These are phyloP conservation scores for Megalops atlanticus DNA, from an alignment of 2,113 vertebrate genomes.

Conservation along the genomic window DNA sequence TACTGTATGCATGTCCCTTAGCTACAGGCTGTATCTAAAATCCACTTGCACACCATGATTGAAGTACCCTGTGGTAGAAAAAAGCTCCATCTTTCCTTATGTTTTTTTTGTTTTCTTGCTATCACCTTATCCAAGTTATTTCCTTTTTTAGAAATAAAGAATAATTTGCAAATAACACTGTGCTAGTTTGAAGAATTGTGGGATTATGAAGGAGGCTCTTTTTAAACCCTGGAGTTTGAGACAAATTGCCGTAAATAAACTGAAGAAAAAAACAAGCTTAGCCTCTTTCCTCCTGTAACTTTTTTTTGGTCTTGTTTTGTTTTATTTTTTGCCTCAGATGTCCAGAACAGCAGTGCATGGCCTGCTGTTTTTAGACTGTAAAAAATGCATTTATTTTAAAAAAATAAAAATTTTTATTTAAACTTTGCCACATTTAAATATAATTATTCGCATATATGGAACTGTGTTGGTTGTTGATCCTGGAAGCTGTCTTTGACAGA, in stretches of 20 bases:
- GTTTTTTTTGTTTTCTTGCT: constrained; percentile 32
- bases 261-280: constrained; percentile 50
- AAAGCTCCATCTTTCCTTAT: not conserved
- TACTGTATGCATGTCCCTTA: constrained; percentile 6
- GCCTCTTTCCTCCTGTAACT: constrained; percentile 45
- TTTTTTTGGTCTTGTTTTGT: no score
- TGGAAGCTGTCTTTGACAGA: not conserved
- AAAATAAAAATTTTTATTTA: constrained; percentile 80
- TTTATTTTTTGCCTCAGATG: constrained; percentile 62
- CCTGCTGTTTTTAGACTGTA: constrained; percentile 75
- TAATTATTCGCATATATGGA: not conserved
- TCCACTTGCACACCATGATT: constrained; percentile 20
- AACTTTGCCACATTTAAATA: constrained; percentile 20
- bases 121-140: constrained; percentile 38
- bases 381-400: constrained; percentile 80
- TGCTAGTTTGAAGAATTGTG: not conserved
- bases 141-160: constrained; percentile 45
- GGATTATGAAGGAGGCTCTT: constrained; percentile 54
- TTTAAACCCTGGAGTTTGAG: constrained; percentile 63
- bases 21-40: constrained; percentile 24
- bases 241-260: constrained; percentile 51
- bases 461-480: not conserved
- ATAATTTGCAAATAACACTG: constrained; percentile 26
- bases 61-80: constrained; percentile 32
- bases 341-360: constrained; percentile 67